Evolutionary conservation across 2,797 vertebrate genomes (phyloP), one percentile per base, ranked within the genome.

Genomic region (Lepus townsendii): DNA sequence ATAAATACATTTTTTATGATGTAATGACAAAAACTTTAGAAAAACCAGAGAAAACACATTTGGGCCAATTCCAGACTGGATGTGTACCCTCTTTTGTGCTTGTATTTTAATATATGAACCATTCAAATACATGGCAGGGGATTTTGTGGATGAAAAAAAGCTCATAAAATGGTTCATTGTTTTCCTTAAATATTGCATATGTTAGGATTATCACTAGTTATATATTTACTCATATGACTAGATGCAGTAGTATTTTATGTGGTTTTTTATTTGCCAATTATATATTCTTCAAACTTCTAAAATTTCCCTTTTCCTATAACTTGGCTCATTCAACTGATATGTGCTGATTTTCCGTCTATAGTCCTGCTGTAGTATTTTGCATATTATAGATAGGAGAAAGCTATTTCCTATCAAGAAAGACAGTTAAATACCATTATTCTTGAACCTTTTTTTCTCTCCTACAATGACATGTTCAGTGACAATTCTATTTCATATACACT

Each of bases 261-360:
- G 83, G 19, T 68, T 71, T 16, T 19, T 71, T 8, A 38, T 50
- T 69, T 47, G 3, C 27, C 24, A 63, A 83, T 86, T 20, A 82
- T 78, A n/a, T 82, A 65, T 42, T 86, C 16, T 77, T 73, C 54
- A 83, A 42, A 86, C 3, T 89, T 86, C 17, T 88, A 93, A 75
- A 4, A 73, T 94, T 94, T 94, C 14, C 47, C 20, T 73, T 94
- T 94, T 94, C 11, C 47, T 16, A 27, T 79, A 78, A 50, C 6
- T 57, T 92, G 57, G 8, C 2, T 95, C n/a, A 66, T 93, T 91
- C 19, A 27, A n/a, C 27, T 77, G 27, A 91, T 14, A 62, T 9
- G 27, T 3, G 32, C 50, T 65, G 19, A 16, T 77, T 88, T 93
- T 69, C 54, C 76, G 3, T 88, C 91, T 88, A 52, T 91, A 88